Evolutionary conservation across 2,797 vertebrate genomes (phyloP), one percentile per base, ranked within the genome.

Genomic region (Diplodus sargus): DNA sequence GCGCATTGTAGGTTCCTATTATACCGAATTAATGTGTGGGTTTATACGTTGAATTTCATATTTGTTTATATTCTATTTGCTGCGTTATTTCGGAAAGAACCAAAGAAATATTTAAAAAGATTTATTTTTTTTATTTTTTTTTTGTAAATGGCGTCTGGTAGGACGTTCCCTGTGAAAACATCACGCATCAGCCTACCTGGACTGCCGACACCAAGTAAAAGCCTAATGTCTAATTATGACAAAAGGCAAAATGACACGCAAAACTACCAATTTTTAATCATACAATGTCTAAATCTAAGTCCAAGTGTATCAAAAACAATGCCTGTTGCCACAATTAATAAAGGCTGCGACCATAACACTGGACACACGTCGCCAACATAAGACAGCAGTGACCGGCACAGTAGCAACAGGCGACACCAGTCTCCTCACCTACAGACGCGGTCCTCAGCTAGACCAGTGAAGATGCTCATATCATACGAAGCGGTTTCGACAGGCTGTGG

Each of bases 391-490:
- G 76, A 77, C 62, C 63, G 61, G 72, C 58, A 61, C 14, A 67
- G 81, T 66, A 89, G 92, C 92, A 93, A 93, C 92, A 93, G 91
- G 92, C 92, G 91, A 79, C 88, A 86, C 85, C 3, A 81, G 84
- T 34, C 60, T 54, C 34, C 89, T 93, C 90, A 93, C 90, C 89
- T 89, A 88, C 84, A 77, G 58, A 25, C 76, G 53, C 11, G 20
- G 71, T 48, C 78, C 22, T 3, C 0, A 8, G 9, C 72, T 25
- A 82, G 1, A 10, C 61, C 3, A 63, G 52, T n/a, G n/a, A 0
- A 59, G 3, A 14, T 17, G 76, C 23, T 60, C 77, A 58, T n/a
- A 11, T 75, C 52, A 64, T 16, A 9, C 1, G 77, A 20, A 54
- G 74, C 57, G 1, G 53, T 0, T 2, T 12, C 23, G 25, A 17